Evolutionary conservation across 1,140 invertebrate genomes (phyloP).

Genomic region (Orchestia grillus): DNA sequence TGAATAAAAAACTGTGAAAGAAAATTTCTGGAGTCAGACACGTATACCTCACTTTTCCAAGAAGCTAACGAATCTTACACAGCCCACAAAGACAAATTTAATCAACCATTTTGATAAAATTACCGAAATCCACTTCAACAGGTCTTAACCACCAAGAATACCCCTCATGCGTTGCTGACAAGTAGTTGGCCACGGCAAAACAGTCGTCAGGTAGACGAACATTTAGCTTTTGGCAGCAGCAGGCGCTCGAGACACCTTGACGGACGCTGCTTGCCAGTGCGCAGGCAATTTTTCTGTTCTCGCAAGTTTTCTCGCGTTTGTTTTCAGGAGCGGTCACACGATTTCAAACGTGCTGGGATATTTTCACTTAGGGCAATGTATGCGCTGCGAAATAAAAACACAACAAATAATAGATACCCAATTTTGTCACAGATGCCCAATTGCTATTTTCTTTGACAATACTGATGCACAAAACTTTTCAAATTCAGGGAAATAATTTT

Average conservation of each 20-base stretch:
- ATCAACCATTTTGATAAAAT: too few species aligned
- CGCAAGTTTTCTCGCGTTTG: not conserved
- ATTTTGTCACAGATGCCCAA: too few species aligned
- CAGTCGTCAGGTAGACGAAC: not conserved
- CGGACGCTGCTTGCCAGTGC: not conserved
- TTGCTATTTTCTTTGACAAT: too few species aligned
- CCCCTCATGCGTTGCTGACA: not conserved
- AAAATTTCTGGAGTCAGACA: not conserved
- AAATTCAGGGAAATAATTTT: too few species aligned
- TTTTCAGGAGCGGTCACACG: not conserved
- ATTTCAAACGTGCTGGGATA: not conserved
- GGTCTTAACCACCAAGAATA: not conserved
- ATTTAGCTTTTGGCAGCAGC: not conserved
- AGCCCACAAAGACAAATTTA: too few species aligned
- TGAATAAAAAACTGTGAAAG: not conserved
- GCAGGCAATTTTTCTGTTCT: not conserved
- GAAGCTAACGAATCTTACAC: not conserved
- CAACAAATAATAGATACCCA: not conserved
- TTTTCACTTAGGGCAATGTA: not conserved
- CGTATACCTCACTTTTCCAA: not conserved
- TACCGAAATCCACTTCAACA: not conserved
- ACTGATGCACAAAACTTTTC: too few species aligned
- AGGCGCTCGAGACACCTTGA: not conserved
- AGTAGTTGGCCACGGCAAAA: not conserved
- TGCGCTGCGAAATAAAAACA: not conserved